phyloP scores from a whole-genome alignment of 2,113 vertebrate species.

The Sturnira hondurensis region DNA sequence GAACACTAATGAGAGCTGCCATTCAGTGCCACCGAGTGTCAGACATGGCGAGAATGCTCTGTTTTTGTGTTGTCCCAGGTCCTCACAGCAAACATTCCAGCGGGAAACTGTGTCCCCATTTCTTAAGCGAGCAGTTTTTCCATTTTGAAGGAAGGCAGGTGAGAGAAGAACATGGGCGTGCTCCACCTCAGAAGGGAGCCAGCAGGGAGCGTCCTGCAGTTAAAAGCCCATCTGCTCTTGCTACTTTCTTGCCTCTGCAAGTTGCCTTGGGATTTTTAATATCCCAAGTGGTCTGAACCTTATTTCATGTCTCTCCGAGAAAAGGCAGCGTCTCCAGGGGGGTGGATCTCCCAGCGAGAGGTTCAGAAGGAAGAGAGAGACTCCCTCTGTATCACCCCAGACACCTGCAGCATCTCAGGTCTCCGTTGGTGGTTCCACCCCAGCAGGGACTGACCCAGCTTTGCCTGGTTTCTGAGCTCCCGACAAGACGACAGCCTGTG shows the following conservation, averaged over 20 bases:
- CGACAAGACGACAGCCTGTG: slow-evolving; percentile 31
- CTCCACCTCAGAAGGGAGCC: neutral
- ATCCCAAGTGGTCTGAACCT: neutral
- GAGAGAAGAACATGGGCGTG: neutral
- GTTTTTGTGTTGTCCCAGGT: neutral
- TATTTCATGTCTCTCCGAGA: neutral
- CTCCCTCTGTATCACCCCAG: neutral
- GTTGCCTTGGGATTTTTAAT: neutral
- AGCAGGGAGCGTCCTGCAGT: neutral
- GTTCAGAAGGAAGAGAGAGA: neutral
- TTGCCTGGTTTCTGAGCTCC: neutral
- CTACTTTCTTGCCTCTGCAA: neutral
- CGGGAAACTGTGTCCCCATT: neutral
- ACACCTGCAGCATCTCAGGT: neutral
- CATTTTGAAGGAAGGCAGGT: neutral
- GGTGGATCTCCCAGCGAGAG: neutral
- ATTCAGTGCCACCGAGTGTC: neutral
- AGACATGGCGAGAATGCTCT: accelerated
- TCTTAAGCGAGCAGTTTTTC: neutral
- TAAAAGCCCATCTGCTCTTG: neutral
- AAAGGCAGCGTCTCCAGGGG: neutral
- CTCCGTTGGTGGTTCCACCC: neutral
- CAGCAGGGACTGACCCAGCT: neutral
- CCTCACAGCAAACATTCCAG: neutral
- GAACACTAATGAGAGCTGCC: neutral